phyloP scores from a whole-genome alignment of 2,113 vertebrate genomes.

The Tupaia tana region DNA sequence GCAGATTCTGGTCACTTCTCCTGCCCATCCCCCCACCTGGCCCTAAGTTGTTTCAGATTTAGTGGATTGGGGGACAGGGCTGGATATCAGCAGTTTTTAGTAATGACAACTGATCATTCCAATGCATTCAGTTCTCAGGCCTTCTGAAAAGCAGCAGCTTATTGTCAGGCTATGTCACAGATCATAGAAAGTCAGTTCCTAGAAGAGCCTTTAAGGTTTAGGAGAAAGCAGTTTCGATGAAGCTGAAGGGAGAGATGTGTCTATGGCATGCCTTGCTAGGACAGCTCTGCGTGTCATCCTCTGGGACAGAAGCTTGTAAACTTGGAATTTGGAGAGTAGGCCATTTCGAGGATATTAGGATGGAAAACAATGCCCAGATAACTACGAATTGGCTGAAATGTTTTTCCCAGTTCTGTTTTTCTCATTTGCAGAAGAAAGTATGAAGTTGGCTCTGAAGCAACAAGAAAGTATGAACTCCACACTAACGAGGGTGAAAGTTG shows the following conservation, averaged over 20 bases:
- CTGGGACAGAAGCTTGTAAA: not conserved
- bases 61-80: not conserved
- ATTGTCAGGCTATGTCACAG: not conserved
- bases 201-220: not conserved
- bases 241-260: not conserved
- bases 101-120: not conserved
- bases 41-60: not conserved
- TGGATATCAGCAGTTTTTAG: not conserved
- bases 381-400: not conserved
- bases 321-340: not conserved
- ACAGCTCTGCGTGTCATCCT: not conserved
- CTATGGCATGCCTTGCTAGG: not conserved
- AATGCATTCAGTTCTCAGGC: not conserved
- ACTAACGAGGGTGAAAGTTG: not conserved
- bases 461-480: not conserved
- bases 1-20: not conserved
- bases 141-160: not conserved
- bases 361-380: not conserved
- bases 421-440: slow-evolving; percentile 42
- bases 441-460: not conserved
- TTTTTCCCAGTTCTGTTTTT: not conserved
- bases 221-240: not conserved
- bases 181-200: not conserved
- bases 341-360: not conserved
- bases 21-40: not conserved